phyloP scores from a whole-genome alignment of 2,888 invertebrate species.

The Venustoraphidia nigricollis region DNA sequence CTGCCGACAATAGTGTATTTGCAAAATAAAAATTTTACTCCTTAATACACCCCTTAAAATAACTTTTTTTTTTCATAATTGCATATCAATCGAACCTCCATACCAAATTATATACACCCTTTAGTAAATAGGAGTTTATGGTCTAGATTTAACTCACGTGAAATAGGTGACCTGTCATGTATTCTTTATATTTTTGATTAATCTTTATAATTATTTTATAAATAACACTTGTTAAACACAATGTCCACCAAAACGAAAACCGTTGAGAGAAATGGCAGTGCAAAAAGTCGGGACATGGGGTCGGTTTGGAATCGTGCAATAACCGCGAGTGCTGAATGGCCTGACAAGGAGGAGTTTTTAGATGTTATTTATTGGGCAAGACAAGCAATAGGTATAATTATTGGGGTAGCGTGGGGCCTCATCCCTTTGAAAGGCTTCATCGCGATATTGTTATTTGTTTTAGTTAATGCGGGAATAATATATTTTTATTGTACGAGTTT shows the following conservation, averaged over 20 bases:
- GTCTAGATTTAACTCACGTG: no score
- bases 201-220: constrained; percentile 4
- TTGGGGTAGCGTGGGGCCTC: constrained; percentile 90
- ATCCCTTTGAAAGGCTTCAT: constrained; percentile 87
- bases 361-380: constrained; percentile 98
- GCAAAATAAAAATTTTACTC: no score
- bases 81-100: no score
- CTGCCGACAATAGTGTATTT: no score
- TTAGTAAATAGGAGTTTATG: no score
- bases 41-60: no score
- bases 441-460: constrained; percentile 76
- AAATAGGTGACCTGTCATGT: no score
- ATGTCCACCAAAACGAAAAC: constrained; percentile 34
- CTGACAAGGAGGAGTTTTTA: constrained; percentile 94
- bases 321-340: constrained; percentile 68
- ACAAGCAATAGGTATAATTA: constrained; percentile 79
- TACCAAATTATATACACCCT: no score
- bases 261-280: constrained; percentile 29
- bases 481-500: constrained; percentile 83
- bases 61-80: no score
- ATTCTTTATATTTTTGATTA: not conserved
- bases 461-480: constrained; percentile 76
- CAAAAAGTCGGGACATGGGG: constrained; percentile 16
- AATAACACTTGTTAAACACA: constrained; percentile 8
- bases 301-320: constrained; percentile 58